Conservation (phyloP, 1,140 invertebrate genomes). For the Campoletis sonorensis region DNA sequence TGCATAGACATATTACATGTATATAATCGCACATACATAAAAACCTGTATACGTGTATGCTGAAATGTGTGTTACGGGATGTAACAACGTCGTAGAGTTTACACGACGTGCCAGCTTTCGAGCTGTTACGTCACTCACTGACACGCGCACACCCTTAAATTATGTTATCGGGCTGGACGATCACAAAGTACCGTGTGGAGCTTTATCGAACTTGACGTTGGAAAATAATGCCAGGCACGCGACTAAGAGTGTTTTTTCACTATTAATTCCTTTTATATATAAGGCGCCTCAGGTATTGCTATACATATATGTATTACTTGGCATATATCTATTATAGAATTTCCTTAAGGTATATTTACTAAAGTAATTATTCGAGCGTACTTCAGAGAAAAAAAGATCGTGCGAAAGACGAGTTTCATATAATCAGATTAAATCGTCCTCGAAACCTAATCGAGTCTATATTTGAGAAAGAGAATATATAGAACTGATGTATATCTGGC, state of each 20-base stretch:
- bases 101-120: conserved; percentile 3
- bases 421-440: too few relatives aligned
- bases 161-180: conserved; percentile 22
- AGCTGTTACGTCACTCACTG: conserved; percentile 11
- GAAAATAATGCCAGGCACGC: conserved; percentile 21
- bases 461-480: too few relatives aligned
- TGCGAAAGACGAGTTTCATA: too few relatives aligned
- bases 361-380: too few relatives aligned
- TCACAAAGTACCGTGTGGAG: conserved; percentile 17
- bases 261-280: conserved; percentile 13
- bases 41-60: background rate
- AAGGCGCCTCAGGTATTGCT: background rate
- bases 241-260: background rate
- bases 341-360: background rate
- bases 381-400: too few relatives aligned
- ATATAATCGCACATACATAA: background rate
- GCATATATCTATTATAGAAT: background rate
- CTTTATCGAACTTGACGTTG: conserved; percentile 29
- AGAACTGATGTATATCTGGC: too few relatives aligned
- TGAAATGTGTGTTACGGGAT: background rate
- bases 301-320: background rate
- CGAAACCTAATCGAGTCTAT: too few relatives aligned
- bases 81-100: background rate
- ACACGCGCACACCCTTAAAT: conserved; percentile 11
- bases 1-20: background rate